phyloP scores from a whole-genome alignment of 64 coral and sea anemone species.

The Trachythela sp. region DNA sequence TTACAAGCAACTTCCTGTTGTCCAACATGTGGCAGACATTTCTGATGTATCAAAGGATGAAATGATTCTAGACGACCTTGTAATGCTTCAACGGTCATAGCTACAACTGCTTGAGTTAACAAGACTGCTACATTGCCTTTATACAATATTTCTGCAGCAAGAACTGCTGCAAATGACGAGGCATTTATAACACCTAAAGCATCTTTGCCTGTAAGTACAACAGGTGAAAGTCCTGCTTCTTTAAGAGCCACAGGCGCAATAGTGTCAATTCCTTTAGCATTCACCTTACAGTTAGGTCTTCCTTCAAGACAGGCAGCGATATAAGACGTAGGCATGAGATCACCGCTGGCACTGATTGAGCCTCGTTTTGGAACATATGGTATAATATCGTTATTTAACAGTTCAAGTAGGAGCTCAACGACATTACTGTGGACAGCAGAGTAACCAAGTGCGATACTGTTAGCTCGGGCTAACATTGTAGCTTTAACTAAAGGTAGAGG shows the following conservation, averaged over 20 bases:
- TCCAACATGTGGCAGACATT: conserved; percentile 32
- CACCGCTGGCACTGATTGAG: conserved; percentile 48
- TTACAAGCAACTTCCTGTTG: conserved; percentile 48
- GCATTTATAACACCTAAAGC: conserved; percentile 27
- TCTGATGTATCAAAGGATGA: conserved; percentile 26
- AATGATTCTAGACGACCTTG: conserved; percentile 36
- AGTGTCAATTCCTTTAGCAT: conserved; percentile 26
- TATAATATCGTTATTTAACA: conserved; percentile 39
- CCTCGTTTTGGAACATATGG: conserved; percentile 44
- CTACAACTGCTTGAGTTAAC: conserved; percentile 35
- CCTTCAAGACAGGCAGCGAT: conserved; percentile 38
- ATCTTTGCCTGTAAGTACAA: conserved; percentile 28
- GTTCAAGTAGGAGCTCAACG: conserved; percentile 21
- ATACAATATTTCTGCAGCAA: conserved; percentile 1
- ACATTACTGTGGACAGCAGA: conserved; percentile 36
- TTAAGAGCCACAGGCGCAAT: conserved; percentile 33
- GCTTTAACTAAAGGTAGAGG: conserved; percentile 33
- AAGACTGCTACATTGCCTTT: conserved; percentile 36
- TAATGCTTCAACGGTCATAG: conserved; percentile 37
- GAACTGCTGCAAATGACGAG: conserved; percentile 38
- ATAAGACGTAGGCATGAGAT: conserved; percentile 48
- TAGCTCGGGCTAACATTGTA: conserved; percentile 34
- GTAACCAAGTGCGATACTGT: conserved; percentile 38
- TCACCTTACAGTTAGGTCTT: conserved; percentile 21
- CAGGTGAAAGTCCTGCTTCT: conserved; percentile 35